Evolutionary conservation across 1,140 invertebrate genomes (phyloP).

Genomic region (Nasonia vitripennis): DNA sequence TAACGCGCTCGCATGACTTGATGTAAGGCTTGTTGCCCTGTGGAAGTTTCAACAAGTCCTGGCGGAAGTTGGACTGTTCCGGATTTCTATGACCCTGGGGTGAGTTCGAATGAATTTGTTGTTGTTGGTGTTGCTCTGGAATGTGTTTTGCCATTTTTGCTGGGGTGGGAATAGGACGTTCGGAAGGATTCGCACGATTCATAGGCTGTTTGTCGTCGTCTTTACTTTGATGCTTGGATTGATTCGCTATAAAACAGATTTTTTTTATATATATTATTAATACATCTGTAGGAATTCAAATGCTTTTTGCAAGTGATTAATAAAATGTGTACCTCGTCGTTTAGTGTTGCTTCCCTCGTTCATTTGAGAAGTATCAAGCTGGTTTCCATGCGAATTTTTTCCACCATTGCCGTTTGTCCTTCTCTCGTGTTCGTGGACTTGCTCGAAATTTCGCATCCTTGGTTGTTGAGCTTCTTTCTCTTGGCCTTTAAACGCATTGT

Average conservation of each 20-base stretch:
- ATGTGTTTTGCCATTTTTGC: conserved; percentile 14
- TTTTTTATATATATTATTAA: neutral
- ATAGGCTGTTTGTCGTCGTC: neutral
- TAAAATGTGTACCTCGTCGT: neutral
- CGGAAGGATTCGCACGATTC: neutral
- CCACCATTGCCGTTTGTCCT: neutral
- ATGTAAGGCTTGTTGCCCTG: conserved; percentile 30
- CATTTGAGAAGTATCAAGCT: neutral
- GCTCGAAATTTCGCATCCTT: neutral
- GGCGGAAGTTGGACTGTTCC: neutral
- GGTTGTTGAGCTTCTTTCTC: neutral
- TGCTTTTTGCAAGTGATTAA: neutral
- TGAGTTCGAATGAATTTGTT: neutral
- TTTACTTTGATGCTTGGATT: neutral
- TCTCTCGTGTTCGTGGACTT: neutral
- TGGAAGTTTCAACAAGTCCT: conserved; percentile 6
- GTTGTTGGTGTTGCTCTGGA: neutral
- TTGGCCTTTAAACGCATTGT: neutral
- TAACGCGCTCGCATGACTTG: conserved; percentile 25
- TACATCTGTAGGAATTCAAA: neutral
- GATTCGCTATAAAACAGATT: neutral
- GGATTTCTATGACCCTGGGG: neutral
- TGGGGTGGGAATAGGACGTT: conserved; percentile 32
- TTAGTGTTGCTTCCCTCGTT: neutral
- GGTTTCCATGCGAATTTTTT: neutral